phyloP scores from a whole-genome alignment of 1,140 invertebrate genomes.

The Ceratosolen solmsi region DNA sequence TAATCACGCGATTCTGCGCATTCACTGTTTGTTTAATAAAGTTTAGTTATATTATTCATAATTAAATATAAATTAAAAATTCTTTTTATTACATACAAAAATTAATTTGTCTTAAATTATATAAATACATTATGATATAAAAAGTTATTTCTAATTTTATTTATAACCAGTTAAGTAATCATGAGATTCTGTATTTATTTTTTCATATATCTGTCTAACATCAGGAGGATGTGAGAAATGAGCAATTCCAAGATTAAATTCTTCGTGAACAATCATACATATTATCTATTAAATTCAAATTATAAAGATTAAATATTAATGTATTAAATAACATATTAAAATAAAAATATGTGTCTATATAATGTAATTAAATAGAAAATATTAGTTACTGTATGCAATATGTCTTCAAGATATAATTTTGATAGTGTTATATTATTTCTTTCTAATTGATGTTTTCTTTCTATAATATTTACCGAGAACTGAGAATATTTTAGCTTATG shows the following conservation, averaged over 20 bases:
- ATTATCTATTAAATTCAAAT: conserved; percentile 64
- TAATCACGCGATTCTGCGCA: too few species aligned
- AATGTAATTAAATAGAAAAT: background rate
- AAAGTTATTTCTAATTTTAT: background rate
- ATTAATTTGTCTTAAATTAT: background rate
- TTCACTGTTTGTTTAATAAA: too few species aligned
- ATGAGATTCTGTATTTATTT: conserved; percentile 41
- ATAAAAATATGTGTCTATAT: conserved; percentile 14
- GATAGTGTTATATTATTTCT: conserved; percentile 55
- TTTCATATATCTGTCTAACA: conserved; percentile 55
- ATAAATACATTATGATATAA: background rate
- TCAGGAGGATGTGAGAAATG: conserved; percentile 58
- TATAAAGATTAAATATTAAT: too few species aligned
- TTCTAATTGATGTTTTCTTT: conserved; percentile 52
- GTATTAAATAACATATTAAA: conserved; percentile 36
- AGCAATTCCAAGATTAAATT: conserved; percentile 56
- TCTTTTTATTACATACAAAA: too few species aligned
- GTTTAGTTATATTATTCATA: too few species aligned
- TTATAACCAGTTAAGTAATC: background rate
- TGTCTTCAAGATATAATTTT: conserved; percentile 48
- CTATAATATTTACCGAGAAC: conserved; percentile 47
- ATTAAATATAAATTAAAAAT: background rate
- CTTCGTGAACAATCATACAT: conserved; percentile 60
- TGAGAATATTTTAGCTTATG: conserved; percentile 59
- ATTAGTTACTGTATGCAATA: conserved; percentile 58